Evolutionary conservation across 1,140 invertebrate genomes (phyloP).

Genomic region (Drosophila sechellia): DNA sequence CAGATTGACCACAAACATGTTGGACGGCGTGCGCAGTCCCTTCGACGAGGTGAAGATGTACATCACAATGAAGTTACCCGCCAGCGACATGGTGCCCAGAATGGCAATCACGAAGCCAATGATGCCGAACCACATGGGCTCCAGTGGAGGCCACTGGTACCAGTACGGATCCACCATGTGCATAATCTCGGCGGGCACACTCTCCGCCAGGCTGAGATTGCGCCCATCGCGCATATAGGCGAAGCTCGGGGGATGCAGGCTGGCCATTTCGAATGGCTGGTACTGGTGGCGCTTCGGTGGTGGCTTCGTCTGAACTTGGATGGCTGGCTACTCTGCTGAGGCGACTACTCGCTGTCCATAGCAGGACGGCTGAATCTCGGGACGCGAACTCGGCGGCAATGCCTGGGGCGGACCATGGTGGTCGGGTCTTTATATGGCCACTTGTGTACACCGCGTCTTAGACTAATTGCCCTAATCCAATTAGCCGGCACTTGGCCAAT

Average conservation of each 20-base stretch:
- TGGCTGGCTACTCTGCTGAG: conserved; percentile 38
- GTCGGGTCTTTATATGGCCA: conserved; percentile 60
- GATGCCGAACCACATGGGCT: conserved; percentile 91
- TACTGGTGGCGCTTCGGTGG: conserved; percentile 36
- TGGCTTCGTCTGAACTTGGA: conserved; percentile 45
- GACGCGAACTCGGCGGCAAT: conserved; percentile 66
- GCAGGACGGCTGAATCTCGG: conserved; percentile 35
- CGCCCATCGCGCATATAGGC: conserved; percentile 74
- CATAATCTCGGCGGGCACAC: conserved; percentile 89
- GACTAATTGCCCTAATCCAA: conserved; percentile 80
- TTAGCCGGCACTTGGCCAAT: conserved; percentile 69
- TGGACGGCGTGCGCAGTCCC: conserved; percentile 90
- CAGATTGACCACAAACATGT: conserved; percentile 92
- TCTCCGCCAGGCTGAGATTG: conserved; percentile 91
- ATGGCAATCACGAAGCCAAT: conserved; percentile 91
- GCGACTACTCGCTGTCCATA: conserved; percentile 70
- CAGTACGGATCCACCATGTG: conserved; percentile 90
- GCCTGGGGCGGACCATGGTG: conserved; percentile 18
- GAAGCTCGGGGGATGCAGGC: conserved; percentile 62
- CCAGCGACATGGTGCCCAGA: conserved; percentile 89
- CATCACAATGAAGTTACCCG: conserved; percentile 92
- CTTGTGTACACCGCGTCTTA: conserved; percentile 65
- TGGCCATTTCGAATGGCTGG: conserved; percentile 43
- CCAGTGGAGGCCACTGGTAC: conserved; percentile 91
- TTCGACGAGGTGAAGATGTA: conserved; percentile 93